These are phyloP conservation scores for Heterodera filipjevi DNA, from an alignment of 2,888 invertebrate genomes.

Conservation along the genomic window DNA sequence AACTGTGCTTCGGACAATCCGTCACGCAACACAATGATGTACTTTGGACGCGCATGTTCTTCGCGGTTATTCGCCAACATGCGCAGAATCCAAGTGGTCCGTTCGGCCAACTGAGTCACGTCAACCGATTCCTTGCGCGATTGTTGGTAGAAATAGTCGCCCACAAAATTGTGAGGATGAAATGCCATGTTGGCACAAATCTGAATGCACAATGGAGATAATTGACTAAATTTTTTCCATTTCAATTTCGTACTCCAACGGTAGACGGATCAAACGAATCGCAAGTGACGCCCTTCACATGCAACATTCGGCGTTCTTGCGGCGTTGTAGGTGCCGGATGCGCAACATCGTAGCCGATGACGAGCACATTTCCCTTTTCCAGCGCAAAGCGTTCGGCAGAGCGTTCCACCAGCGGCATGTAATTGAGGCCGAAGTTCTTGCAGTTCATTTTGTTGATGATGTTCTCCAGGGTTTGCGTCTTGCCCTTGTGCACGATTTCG, in stretches of 20 bases:
- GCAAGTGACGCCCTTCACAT: slow-evolving; percentile 22
- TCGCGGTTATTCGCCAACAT: slow-evolving; percentile 28
- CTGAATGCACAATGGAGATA: no score
- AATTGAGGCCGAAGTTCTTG: slow-evolving; percentile 42
- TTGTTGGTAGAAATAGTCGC: slow-evolving; percentile 46
- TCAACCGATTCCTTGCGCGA: slow-evolving; percentile 25
- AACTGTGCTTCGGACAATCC: slow-evolving; percentile 43
- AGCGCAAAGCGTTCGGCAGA: slow-evolving; percentile 27
- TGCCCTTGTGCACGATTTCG: slow-evolving; percentile 29
- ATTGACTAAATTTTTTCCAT: no score
- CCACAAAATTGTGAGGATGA: slow-evolving; percentile 40
- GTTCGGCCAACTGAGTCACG: slow-evolving; percentile 25
- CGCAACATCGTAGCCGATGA: slow-evolving; percentile 45
- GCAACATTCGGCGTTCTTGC: slow-evolving; percentile 34
- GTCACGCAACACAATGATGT: slow-evolving; percentile 42
- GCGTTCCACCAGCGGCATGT: slow-evolving; percentile 35
- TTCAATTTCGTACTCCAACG: no score
- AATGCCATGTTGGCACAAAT: slow-evolving; percentile 39
- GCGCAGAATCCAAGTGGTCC: slow-evolving; percentile 31
- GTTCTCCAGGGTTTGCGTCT: slow-evolving; percentile 37
- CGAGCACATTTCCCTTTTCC: slow-evolving; percentile 34
- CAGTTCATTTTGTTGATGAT: slow-evolving; percentile 42
- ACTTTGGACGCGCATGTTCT: slow-evolving; percentile 21
- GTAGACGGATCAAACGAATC: slow-evolving; percentile 41
- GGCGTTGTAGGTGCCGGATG: slow-evolving; percentile 37